Evolutionary conservation across 2,888 invertebrate species (phyloP), one percentile per base, ranked within the genome.

Genomic region (Phytoseiulus persimilis): DNA sequence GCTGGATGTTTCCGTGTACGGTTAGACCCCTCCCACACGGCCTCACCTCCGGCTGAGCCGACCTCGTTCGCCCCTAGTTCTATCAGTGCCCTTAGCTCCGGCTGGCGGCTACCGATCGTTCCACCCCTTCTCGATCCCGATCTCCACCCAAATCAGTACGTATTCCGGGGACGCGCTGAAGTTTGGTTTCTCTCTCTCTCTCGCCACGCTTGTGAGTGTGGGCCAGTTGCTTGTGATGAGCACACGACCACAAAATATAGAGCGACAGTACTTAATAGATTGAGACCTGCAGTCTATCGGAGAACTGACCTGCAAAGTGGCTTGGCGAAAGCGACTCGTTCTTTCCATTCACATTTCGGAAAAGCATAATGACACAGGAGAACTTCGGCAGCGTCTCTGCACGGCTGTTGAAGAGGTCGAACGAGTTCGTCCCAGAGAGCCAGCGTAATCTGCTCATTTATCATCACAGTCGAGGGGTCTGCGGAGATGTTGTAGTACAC

Each of bases 351-450:
- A 92, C 97, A 97, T 92, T 95, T 95, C 1, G 98, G 98, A 93
- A 98, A 98, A 89, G 97, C 97, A 93, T 96, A 97, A 90, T 96
- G 95, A 93, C 98, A 98, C 31, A 98, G 93, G 92, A 98, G 94
- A 94, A 95, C 96, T 95, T 97, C 96, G 89, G 98, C 98, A 90
- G 96, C 96, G 91, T 95, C 95, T 90, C 96, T 94, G 93, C 98
- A 98, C 83, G 96, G 95, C 92, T 96, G 96, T 90, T 94, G 94
- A 83, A 97, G 93, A 90, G 95, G 95, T 18, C 94, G 94, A 92
- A 97, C 95, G 93, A 97, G 94, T 94, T 97, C 97, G 91, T 95
- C 95, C 96, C 96, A 97, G 33, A 97, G 93, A 89, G 95, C 95
- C 11, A 94, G 94, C 0, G 96, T 95, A 90, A 97, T 96, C 92